Evolutionary conservation across 2,113 vertebrate genomes (phyloP), one percentile per base, ranked within the genome.

Genomic region (Empidonax alnorum): DNA sequence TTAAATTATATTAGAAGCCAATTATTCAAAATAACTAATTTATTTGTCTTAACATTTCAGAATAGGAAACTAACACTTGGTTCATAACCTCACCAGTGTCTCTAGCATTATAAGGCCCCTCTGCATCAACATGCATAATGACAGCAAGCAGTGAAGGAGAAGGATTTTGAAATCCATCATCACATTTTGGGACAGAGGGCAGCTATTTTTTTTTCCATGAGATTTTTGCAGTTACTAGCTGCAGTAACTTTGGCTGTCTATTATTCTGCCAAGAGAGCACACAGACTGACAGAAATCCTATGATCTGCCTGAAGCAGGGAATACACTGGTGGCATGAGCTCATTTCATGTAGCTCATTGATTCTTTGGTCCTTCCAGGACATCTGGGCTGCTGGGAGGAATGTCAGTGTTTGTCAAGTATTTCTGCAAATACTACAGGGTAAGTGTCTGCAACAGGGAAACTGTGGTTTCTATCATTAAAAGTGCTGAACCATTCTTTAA

Each of bases 281-380:
- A 42, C 20, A 76, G 79, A 49, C 28, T 33, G 71, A 86, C 72
- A 90, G 79, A 82, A 93, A 79, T 90, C 41, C 63, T 77, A 69
- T 35, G 33, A 66, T 55, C 30, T 90, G 79, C 63, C 83, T 75
- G 83, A 84, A 88, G 79, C 72, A 74, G 33, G 44, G 84, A 93
- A 76, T 14, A 56, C 27, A 16, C 28, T 30, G 58, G 44, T 55
- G 75, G n/a, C 37, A 39, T 39, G 35, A 83, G 37, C 42, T 90
- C 30, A 42, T 69, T 77, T 83, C 23, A 31, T 30, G n/a, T 6
- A 86, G 41, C 3, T 3, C 8, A 13, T 27, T 31, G 63, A 33
- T 55, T 83, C 41, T 79, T 50, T 73, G 47, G 55, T 71, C 50
- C 42, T 80, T 65, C 66, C 62, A 90, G 86, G 24, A 80, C 68